These are phyloP conservation scores for Enteromius trimaculatus DNA, from an alignment of 2,797 vertebrate species.

Conservation along the genomic window DNA sequence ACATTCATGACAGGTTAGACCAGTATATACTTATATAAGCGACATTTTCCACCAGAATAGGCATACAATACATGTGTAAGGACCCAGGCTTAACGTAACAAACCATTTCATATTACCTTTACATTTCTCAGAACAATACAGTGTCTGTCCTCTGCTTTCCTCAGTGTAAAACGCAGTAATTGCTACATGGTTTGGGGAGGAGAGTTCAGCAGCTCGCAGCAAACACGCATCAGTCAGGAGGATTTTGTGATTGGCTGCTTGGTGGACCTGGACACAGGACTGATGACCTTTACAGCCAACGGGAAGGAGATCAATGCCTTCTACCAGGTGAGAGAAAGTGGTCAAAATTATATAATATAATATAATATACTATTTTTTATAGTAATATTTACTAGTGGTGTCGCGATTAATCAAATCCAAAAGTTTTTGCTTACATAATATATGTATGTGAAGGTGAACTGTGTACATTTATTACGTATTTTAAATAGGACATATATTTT, in stretches of 20 bases:
- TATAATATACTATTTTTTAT: neutral
- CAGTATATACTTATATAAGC: neutral
- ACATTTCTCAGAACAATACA: neutral
- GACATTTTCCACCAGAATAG: neutral
- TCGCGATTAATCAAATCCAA: too few relatives aligned
- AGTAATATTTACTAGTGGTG: too few relatives aligned
- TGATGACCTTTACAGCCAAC: constrained; percentile 94
- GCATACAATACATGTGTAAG: neutral
- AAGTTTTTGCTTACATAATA: too few relatives aligned
- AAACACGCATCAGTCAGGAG: constrained; percentile 88
- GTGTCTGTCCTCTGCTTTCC: constrained; percentile 1
- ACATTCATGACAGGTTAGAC: constrained; percentile 90
- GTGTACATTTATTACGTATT: too few relatives aligned
- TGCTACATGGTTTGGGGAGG: constrained; percentile 97
- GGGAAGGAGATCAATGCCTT: constrained; percentile 96
- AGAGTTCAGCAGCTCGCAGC: constrained; percentile 88
- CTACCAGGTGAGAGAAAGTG: constrained; percentile 84
- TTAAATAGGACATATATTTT: too few relatives aligned
- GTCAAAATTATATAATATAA: neutral
- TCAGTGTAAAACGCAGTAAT: constrained; percentile 92
- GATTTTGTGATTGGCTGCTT: constrained; percentile 93
- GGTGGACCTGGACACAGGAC: constrained; percentile 89
- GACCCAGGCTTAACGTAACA: neutral
- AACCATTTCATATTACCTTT: neutral
- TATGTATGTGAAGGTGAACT: too few relatives aligned